Percentiles rank a stretch among this genome's conserved stretches.
These are phyloP conservation scores for Cyanocitta stelleri DNA, from an alignment of 2,113 vertebrate genomes.

Conservation along the genomic window DNA sequence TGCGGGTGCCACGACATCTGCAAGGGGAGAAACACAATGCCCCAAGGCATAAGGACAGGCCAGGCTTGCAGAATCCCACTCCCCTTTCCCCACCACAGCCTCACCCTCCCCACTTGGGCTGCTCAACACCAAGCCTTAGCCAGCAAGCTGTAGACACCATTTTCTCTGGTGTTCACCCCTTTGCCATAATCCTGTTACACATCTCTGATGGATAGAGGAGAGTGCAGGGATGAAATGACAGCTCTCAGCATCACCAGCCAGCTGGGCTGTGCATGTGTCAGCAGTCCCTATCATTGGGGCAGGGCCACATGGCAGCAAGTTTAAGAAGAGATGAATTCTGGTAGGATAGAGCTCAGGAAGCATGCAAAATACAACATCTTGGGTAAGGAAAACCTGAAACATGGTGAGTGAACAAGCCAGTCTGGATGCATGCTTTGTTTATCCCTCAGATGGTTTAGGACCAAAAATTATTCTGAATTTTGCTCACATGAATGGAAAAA, in stretches of 20 bases:
- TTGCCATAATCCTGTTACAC: background rate
- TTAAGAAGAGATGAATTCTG: background rate
- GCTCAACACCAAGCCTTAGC: background rate
- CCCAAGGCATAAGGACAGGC: fast-evolving
- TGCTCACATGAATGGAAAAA: background rate
- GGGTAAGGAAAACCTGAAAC: background rate
- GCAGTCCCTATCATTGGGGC: fast-evolving
- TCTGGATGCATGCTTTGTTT: background rate
- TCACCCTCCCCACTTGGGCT: background rate
- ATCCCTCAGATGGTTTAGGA: background rate
- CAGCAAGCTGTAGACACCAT: fast-evolving
- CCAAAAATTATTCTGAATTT: background rate
- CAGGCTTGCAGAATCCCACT: background rate
- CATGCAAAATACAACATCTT: background rate
- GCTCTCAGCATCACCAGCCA: background rate
- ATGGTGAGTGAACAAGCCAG: background rate
- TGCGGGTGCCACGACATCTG: slow-evolving; percentile 91
- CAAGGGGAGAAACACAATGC: background rate
- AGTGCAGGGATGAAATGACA: background rate
- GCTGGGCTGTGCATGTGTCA: background rate
- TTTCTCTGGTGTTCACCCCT: background rate
- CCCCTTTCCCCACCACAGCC: background rate
- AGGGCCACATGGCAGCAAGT: background rate
- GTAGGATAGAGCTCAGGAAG: background rate
- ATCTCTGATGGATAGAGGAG: background rate